Conservation (phyloP, 2,888 invertebrate species). For the Hyalella azteca region DNA sequence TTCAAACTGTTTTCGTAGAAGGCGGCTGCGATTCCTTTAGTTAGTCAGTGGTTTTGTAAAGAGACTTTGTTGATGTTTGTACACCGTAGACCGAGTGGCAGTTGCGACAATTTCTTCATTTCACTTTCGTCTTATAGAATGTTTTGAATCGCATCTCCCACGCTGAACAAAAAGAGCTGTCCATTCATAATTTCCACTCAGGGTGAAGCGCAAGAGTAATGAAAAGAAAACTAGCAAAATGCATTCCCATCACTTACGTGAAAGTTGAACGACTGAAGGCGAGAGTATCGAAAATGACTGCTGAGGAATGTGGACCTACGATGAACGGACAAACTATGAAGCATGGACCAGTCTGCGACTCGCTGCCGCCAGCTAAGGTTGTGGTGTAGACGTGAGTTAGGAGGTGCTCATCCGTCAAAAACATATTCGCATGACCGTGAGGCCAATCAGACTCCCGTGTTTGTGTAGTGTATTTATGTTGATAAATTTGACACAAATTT, state of each 20-base stretch:
- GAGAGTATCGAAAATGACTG: slow-evolving; percentile 24
- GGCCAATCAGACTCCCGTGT: background rate
- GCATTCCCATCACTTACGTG: background rate
- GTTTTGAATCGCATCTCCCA: background rate
- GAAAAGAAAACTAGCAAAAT: background rate
- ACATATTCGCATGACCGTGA: background rate
- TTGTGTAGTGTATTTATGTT: background rate
- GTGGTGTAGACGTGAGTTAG: no score
- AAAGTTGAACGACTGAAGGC: slow-evolving; percentile 33
- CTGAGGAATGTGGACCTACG: slow-evolving; percentile 22
- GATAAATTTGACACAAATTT: background rate
- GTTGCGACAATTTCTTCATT: no score
- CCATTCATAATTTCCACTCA: slow-evolving; percentile 19
- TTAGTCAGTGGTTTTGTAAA: no score
- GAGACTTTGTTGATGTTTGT: no score
- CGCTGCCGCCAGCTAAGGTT: background rate
- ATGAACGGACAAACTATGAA: background rate
- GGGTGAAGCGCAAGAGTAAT: slow-evolving; percentile 11
- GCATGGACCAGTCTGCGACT: background rate
- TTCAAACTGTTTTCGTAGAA: no score
- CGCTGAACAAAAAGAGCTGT: background rate
- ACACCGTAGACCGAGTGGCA: no score
- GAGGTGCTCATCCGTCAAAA: no score
- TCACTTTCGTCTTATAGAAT: no score
- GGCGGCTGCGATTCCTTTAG: no score